Evolutionary conservation across 2,797 vertebrate genomes (phyloP).

Genomic region (Premnoplex brunnescens): DNA sequence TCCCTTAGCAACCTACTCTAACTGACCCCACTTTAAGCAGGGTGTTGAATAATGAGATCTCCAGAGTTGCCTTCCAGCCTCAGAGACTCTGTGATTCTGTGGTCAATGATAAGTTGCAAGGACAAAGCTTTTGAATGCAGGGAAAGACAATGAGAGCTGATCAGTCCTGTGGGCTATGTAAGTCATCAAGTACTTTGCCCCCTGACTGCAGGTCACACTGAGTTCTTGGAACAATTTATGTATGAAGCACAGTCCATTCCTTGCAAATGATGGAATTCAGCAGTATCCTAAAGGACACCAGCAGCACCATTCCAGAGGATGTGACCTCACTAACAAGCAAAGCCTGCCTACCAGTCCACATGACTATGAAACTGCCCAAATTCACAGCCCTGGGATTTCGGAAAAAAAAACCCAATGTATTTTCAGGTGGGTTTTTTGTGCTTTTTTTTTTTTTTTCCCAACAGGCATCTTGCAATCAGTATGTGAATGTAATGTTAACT

Average conservation of each 20-base stretch:
- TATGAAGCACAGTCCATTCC: background rate
- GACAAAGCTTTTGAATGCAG: background rate
- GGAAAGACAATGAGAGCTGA: background rate
- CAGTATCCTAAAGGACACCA: background rate
- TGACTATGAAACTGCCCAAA: background rate
- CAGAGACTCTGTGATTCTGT: background rate
- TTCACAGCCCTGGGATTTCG: background rate
- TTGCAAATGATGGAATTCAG: background rate
- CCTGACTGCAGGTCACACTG: background rate
- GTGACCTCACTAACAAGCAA: background rate
- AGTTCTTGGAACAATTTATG: constrained; percentile 24
- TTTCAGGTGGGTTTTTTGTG: background rate
- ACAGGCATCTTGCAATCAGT: background rate
- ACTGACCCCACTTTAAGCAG: background rate
- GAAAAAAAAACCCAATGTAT: background rate
- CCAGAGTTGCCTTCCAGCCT: background rate
- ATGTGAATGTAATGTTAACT: background rate
- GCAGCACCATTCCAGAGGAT: background rate
- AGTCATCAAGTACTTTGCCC: constrained; percentile 22
- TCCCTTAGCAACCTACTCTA: background rate
- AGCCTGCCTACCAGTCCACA: background rate
- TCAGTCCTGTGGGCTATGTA: background rate
- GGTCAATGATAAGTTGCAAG: background rate
- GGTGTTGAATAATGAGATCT: background rate
- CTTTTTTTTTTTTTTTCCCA: background rate